A percentile compares a stretch with the other conserved stretches of the same genome.
Evolutionary conservation across 2,797 vertebrate species (phyloP).

Genomic region (Premnoplex brunnescens): DNA sequence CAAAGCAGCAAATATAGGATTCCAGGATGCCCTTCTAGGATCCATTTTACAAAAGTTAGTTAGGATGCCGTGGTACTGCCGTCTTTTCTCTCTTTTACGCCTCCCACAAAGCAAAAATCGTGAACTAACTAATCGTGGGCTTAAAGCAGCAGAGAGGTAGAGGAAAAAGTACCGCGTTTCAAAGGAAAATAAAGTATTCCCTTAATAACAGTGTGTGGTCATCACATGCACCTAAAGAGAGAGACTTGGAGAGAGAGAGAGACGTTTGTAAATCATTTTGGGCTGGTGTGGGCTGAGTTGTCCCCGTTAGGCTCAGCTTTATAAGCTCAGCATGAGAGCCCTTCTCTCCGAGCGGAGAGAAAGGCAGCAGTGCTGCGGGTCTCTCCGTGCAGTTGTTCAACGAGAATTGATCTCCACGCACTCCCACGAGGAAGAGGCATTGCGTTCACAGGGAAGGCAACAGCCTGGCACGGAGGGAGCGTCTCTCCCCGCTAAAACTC

Average conservation of each 20-base stretch:
- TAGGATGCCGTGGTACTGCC: not conserved
- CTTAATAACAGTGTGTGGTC: not conserved
- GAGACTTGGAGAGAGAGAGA: not conserved
- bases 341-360: not conserved
- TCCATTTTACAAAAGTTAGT: not conserved
- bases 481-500: conserved; percentile 62
- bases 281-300: not conserved
- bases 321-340: not conserved
- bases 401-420: not conserved
- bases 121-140: not conserved
- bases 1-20: not conserved
- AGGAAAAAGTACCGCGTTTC: not conserved
- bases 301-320: conserved; percentile 6
- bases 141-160: not conserved
- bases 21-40: not conserved
- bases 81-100: not conserved
- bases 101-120: not conserved
- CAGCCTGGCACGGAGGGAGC: conserved; percentile 23
- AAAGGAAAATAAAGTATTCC: not conserved
- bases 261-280: not conserved
- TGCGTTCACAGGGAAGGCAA: conserved; percentile 4
- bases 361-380: not conserved
- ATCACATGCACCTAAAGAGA: not conserved
- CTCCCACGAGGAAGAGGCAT: not conserved
- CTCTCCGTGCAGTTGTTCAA: fast-evolving